These are phyloP conservation scores for Lasioglossum vierecki DNA, from an alignment of 2,888 invertebrate species.

Conservation along the genomic window DNA sequence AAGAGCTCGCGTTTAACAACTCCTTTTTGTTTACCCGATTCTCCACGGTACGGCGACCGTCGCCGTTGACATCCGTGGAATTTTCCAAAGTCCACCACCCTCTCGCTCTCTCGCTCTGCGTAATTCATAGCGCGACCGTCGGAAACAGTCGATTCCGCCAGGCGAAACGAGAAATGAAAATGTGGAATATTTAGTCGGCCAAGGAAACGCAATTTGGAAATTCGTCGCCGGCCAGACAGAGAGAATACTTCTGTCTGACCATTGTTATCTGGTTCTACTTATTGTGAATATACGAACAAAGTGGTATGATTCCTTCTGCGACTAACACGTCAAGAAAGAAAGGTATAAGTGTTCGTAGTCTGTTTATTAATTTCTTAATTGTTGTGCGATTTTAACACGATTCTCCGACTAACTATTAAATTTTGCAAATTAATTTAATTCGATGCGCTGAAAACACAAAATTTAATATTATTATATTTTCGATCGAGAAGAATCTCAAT, in stretches of 20 bases:
- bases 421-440: too few species aligned
- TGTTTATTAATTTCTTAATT: too few species aligned
- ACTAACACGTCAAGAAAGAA: not conserved
- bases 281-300: not conserved
- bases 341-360: not conserved
- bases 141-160: not conserved
- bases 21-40: not conserved
- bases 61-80: not conserved
- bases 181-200: constrained; percentile 2
- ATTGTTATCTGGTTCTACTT: not conserved
- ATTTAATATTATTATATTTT: too few species aligned
- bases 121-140: not conserved
- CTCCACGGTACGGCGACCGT: not conserved
- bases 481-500: too few species aligned
- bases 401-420: too few species aligned
- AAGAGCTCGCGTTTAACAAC: not conserved
- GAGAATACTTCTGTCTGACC: not conserved
- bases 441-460: too few species aligned
- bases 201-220: not conserved
- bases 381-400: too few species aligned
- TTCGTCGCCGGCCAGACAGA: not conserved
- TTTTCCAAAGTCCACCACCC: not conserved
- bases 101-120: not conserved
- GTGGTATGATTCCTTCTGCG: not conserved
- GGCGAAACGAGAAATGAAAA: not conserved